These are phyloP conservation scores for Melopsittacus undulatus DNA, from an alignment of 2,797 vertebrate species.

Conservation along the genomic window DNA sequence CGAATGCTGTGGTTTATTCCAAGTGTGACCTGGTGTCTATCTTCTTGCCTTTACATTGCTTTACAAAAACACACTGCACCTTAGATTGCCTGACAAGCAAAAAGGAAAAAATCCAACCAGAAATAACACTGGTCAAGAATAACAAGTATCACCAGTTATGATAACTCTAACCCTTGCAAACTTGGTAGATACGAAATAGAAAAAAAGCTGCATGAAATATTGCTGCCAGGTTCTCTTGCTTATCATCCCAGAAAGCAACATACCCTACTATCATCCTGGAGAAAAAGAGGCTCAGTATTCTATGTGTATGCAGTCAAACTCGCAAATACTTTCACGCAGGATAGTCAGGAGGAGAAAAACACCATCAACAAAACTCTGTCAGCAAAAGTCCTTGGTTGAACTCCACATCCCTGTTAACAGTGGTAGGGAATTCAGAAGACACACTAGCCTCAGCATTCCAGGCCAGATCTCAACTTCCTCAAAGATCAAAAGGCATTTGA, in stretches of 20 bases:
- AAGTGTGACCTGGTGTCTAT: neutral
- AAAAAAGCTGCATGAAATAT: neutral
- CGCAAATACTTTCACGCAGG: neutral
- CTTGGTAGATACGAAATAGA: neutral
- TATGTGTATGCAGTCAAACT: neutral
- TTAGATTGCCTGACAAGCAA: neutral
- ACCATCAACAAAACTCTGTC: neutral
- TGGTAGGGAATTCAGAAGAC: neutral
- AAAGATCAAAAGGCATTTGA: conserved; percentile 15
- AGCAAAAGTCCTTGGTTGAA: neutral
- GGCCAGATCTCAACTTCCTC: neutral
- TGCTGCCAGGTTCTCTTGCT: neutral
- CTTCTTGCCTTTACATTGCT: neutral
- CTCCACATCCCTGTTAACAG: accelerated
- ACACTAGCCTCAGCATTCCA: neutral
- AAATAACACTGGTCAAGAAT: neutral
- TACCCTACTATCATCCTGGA: neutral
- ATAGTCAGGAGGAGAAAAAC: neutral
- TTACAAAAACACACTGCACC: neutral
- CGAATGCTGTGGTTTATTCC: neutral
- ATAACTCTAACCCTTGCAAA: neutral
- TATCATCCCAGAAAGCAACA: neutral
- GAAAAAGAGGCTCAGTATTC: neutral
- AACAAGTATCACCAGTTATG: neutral
- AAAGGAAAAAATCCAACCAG: neutral